These are phyloP conservation scores for Pseudomugil gertrudae DNA, from an alignment of 2,797 vertebrate genomes.

Conservation along the genomic window DNA sequence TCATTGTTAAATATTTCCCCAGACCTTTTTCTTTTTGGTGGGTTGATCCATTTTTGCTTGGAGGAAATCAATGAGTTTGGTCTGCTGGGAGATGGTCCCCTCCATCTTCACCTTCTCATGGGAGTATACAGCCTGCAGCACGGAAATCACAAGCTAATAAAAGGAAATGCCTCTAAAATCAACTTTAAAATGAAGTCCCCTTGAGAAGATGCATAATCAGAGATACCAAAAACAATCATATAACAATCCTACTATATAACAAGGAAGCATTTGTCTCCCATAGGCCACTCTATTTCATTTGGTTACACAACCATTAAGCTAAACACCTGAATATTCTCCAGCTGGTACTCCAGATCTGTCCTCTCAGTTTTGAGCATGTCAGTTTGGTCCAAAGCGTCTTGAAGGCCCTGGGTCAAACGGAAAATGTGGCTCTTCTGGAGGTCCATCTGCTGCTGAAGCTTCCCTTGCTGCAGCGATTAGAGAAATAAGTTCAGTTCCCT, in stretches of 20 bases:
- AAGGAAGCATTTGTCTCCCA: constrained; percentile 13
- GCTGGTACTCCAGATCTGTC: constrained; percentile 94
- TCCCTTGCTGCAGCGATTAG: constrained; percentile 87
- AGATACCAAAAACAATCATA: no score
- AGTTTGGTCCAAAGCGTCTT: constrained; percentile 95
- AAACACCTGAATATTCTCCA: constrained; percentile 84
- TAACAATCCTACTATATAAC: constrained; percentile 38
- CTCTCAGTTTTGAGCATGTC: constrained; percentile 98
- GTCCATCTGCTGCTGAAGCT: constrained; percentile 99
- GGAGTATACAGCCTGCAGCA: constrained; percentile 92
- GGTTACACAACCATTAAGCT: not conserved
- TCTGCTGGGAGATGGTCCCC: constrained; percentile 98
- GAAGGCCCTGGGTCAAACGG: constrained; percentile 95
- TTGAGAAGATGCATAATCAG: constrained; percentile 27
- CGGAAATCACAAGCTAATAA: constrained; percentile 43
- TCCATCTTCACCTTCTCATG: constrained; percentile 99
- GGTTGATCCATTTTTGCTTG: constrained; percentile 99
- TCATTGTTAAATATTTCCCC: constrained; percentile 18
- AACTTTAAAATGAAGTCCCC: constrained; percentile 31
- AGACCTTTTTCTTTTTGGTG: constrained; percentile 98
- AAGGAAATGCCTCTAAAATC: constrained; percentile 32
- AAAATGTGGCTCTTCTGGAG: constrained; percentile 98
- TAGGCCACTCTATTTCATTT: constrained; percentile 19
- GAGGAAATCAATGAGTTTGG: constrained; percentile 98
- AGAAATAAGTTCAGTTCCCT: not conserved